Percentiles rank a stretch among this genome's conserved stretches.
phyloP scores from a whole-genome alignment of 2,888 invertebrate genomes.

The Pristionchus japonicus region DNA sequence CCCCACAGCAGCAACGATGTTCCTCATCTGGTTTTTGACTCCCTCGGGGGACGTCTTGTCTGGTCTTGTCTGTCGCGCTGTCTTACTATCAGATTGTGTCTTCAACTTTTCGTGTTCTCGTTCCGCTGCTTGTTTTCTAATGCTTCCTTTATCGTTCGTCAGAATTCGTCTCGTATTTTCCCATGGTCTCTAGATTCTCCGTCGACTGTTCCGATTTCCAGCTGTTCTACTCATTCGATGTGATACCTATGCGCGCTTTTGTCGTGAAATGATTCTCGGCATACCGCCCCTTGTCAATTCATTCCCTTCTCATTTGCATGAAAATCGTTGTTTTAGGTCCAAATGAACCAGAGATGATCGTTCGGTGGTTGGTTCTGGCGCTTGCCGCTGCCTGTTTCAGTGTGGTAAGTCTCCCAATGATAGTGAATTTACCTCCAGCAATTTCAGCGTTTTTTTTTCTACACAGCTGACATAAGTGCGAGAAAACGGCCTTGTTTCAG shows the following conservation, averaged over 20 bases:
- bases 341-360: not conserved
- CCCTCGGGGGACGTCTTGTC: not conserved
- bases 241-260: too few relatives aligned
- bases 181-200: not conserved
- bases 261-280: too few relatives aligned
- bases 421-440: not conserved
- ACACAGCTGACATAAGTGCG: too few relatives aligned
- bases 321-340: not conserved
- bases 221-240: too few relatives aligned
- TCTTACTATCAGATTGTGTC: conserved; percentile 18
- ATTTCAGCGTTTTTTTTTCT: too few relatives aligned
- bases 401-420: not conserved
- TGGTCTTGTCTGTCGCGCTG: not conserved
- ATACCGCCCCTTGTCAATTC: too few relatives aligned
- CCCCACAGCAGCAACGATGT: not conserved
- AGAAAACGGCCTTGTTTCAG: not conserved
- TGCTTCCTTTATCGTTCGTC: not conserved
- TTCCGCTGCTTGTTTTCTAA: not conserved
- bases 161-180: not conserved
- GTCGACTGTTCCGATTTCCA: not conserved
- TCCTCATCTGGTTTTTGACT: not conserved
- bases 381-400: not conserved
- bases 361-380: not conserved
- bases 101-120: not conserved
- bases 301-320: too few relatives aligned